These are phyloP conservation scores for Eueides isabella DNA, from an alignment of 1,140 invertebrate species.

Conservation along the genomic window DNA sequence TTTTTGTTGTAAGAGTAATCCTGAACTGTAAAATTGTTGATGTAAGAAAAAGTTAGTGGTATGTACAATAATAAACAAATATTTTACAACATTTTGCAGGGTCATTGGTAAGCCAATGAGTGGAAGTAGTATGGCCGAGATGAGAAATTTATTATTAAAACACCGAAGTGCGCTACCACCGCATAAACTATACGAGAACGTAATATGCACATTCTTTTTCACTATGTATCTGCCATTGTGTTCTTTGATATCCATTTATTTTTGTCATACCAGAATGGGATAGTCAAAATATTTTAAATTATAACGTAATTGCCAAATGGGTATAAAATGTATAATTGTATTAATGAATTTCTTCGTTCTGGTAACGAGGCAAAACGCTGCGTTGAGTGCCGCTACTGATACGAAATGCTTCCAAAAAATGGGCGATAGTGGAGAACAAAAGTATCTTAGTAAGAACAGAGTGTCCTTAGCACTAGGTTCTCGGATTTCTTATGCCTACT, in stretches of 20 bases:
- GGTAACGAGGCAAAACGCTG: not conserved
- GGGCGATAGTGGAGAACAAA: not conserved
- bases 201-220: conserved; percentile 16
- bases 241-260: too few relatives aligned
- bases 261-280: too few relatives aligned
- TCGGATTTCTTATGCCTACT: not conserved
- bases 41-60: too few relatives aligned
- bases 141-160: conserved; percentile 50
- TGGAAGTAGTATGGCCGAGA: conserved; percentile 47
- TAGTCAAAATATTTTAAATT: too few relatives aligned
- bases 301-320: too few relatives aligned
- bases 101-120: conserved; percentile 49
- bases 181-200: conserved; percentile 45
- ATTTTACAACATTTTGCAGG: conserved; percentile 33
- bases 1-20: too few relatives aligned
- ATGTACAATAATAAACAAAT: too few relatives aligned
- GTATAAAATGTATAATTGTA: too few relatives aligned
- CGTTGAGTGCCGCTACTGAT: not conserved
- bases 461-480: not conserved
- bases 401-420: not conserved
- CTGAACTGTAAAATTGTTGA: too few relatives aligned
- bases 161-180: conserved; percentile 43
- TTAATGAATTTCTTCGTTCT: not conserved
- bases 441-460: too few relatives aligned
- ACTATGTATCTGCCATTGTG: not conserved